Evolutionary conservation across 2,888 invertebrate species (phyloP), one percentile per base, ranked within the genome.

Genomic region (Ectropis crepuscularia): DNA sequence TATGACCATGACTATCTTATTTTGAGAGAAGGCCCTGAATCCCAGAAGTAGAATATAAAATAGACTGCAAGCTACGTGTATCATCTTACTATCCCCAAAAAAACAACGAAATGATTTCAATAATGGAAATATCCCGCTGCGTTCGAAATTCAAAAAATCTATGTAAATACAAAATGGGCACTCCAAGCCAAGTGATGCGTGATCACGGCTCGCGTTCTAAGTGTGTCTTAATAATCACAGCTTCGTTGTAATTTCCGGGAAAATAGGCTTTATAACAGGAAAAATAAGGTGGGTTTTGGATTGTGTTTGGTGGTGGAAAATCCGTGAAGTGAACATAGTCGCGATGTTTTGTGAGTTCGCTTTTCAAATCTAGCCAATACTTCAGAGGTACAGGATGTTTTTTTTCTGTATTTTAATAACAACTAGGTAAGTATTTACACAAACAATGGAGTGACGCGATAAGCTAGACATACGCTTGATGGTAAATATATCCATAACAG

Each of bases 301-400:
- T 63, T 67, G 68, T 63, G 65, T 71, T 69, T 50, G n/a, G 9
- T 42, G 12, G 72, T 74, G 78, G 80, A 78, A 81, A 75, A 85
- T 86, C 83, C 82, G 78, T 82, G 78, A 90, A 90, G 89, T 89
- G 90, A 90, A 87, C 90, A 88, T 83, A 87, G 88, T 87, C 83
- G 88, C 86, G 87, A 87, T 81, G 88, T 89, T 86, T 87, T 88
- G 79, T 80, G 77, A 76, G 79, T 77, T 72, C 75, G 84, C 87
- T 85, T 87, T 89, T 89, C 83, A 86, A 84, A 89, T 89, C 88
- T 87, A 85, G 86, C 89, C 90, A 88, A 90, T 90, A 90, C 80
- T 78, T 82, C 70, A 70, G 5, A 64, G 62, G 51, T 84, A 90
- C 79, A 85, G 89, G 79, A 5, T 87, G 90, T 65, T 76, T 61